Evolutionary conservation across 2,888 invertebrate species (phyloP), one percentile per base, ranked within the genome.

Genomic region (Gasteruption jaculator): DNA sequence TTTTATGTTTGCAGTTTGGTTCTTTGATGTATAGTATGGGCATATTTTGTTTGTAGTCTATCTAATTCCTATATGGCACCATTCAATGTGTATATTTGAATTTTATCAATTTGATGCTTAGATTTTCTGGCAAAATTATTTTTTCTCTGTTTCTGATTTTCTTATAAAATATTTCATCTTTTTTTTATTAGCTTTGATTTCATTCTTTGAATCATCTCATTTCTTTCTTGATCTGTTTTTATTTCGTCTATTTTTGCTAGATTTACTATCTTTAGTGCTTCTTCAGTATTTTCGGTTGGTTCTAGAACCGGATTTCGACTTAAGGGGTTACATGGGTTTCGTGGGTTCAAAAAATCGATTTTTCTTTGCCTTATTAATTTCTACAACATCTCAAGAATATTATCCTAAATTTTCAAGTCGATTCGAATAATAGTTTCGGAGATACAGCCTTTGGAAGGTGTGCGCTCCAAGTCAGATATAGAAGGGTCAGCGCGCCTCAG

Each of bases 251-350:
- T 8, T 12, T 33, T 44, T 22, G 47, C 45, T n/a, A 39, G 34
- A 21, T 52, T 49, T 18, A 49, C 41, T n/a, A 38, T 41, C 42
- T 45, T 50, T 43, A 46, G 30, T 5, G 11, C 10, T 18, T 50
- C 43, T 5, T 49, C 44, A 42, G 16, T 6, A 14, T 49, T 41
- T 27, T 50, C 48, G 14, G 38, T 3, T 14, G 49, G 10, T 34
- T 48, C 38, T 21, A 50, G 29, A 16, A 50, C 49, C 24, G 52
- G 50, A 15, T 54, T 54, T 43, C 52, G 37, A 30, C 49, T 49
- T 7, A 52, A 10, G 24, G n/a, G n/a, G n/a, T n/a, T n/a, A n/a
- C n/a, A n/a, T n/a, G n/a, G n/a, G n/a, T n/a, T n/a, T n/a, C n/a
- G n/a, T n/a, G n/a, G n/a, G n/a, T n/a, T n/a, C n/a, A n/a, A n/a